These are phyloP conservation scores for Eupsilia transversa DNA, from an alignment of 2,888 invertebrate genomes.

Conservation along the genomic window DNA sequence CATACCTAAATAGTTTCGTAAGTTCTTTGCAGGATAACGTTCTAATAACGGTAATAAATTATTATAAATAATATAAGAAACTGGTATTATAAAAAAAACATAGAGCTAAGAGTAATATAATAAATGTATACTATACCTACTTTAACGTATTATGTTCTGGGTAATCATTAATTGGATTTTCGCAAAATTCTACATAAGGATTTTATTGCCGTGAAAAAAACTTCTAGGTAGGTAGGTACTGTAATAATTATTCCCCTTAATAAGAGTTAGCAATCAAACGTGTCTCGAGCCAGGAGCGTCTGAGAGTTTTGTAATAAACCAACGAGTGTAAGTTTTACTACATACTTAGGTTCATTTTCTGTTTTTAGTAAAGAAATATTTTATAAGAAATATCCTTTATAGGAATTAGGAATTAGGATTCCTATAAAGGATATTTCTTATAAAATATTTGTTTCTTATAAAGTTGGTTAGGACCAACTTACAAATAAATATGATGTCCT, in stretches of 20 bases:
- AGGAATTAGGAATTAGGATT: too few relatives aligned
- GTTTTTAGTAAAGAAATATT: neutral
- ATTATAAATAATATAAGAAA: neutral
- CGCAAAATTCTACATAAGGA: neutral
- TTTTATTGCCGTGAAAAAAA: neutral
- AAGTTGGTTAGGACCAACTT: too few relatives aligned
- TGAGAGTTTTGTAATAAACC: neutral
- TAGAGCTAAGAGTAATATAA: neutral
- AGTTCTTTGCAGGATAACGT: neutral
- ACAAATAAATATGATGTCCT: neutral
- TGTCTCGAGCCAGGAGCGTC: neutral
- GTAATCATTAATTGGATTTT: slow-evolving; percentile 9
- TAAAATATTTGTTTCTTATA: too few relatives aligned
- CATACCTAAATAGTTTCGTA: neutral
- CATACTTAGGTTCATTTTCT: neutral
- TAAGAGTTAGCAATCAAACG: neutral
- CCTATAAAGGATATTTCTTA: too few relatives aligned
- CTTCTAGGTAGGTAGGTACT: neutral
- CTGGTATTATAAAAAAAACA: slow-evolving; percentile 6
- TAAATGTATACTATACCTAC: neutral
- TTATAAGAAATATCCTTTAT: neutral
- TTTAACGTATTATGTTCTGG: neutral
- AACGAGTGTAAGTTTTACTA: neutral
- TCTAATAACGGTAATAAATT: slow-evolving; percentile 6
- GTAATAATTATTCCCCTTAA: neutral